Evolutionary conservation across 2,113 vertebrate genomes (phyloP), one percentile per base, ranked within the genome.

Genomic region (Nestor notabilis): DNA sequence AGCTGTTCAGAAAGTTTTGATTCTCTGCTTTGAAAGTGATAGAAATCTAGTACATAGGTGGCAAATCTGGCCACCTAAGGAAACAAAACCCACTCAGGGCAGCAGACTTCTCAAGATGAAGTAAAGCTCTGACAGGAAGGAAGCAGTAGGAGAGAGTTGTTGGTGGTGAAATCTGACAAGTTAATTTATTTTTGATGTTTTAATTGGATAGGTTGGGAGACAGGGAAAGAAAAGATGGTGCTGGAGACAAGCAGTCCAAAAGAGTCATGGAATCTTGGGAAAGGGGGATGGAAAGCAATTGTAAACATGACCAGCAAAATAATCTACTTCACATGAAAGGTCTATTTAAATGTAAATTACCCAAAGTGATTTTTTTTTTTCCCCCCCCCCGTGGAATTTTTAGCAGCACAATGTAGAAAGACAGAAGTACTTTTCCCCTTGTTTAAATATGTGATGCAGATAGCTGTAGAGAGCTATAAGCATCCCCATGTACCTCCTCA

Each of bases 281-380:
- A 88, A 84, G 49, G 33, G 44, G 44, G 65, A 93, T 64, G 60
- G 60, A 89, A 91, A 86, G 90, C 71, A 84, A 87, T 91, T 90
- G 93, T 97, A 93, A 97, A 94, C 78, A 95, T 70, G 95, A 96
- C 68, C 75, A 92, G 83, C 87, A 95, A 93, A 96, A 94, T 95
- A 97, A 96, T 96, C 78, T 84, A 70, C 76, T 92, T 91, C 4
- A 17, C 56, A 70, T 91, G 89, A 82, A 93, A 95, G 95, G 92
- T 97, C 94, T 92, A 97, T 97, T 97, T 98, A 97, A 97, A 98
- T 97, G 96, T 97, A 98, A 97, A 98, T 97, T 93, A 97, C 89
- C 72, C 43, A 35, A 97, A 95, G 43, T 95, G 80, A 89, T 94
- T 84, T 94, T 53, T 53, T 13, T 53, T 31, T 58, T 58, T 35